These are phyloP conservation scores for Clarias gariepinus DNA, from an alignment of 2,113 vertebrate genomes.

Conservation along the genomic window DNA sequence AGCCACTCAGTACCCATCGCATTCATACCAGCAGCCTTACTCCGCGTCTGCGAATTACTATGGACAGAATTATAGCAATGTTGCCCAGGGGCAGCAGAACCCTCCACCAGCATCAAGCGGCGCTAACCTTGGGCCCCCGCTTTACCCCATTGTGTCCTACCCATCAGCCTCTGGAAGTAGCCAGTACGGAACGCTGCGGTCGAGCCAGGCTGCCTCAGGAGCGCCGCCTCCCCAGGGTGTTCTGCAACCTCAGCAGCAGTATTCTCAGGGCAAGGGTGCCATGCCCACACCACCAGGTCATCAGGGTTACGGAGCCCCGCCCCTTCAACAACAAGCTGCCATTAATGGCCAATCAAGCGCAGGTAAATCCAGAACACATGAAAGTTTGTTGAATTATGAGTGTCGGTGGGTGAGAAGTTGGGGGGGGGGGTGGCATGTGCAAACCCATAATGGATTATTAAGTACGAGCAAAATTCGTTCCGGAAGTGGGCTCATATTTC, in stretches of 20 bases:
- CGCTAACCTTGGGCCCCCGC: slow-evolving; percentile 62
- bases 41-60: slow-evolving; percentile 74
- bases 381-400: background rate
- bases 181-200: slow-evolving; percentile 79
- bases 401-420: background rate
- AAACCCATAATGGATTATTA: too few relatives aligned
- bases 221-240: slow-evolving; percentile 48
- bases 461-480: too few relatives aligned
- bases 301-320: slow-evolving; percentile 56
- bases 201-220: slow-evolving; percentile 71
- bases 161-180: slow-evolving; percentile 72
- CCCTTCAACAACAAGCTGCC: slow-evolving; percentile 50
- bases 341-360: slow-evolving; percentile 71
- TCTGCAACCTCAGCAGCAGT: slow-evolving; percentile 43
- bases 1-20: slow-evolving; percentile 68
- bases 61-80: slow-evolving; percentile 73
- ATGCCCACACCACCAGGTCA: slow-evolving; percentile 64
- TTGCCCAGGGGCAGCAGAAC: slow-evolving; percentile 72
- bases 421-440: too few relatives aligned
- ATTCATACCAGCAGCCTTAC: slow-evolving; percentile 74
- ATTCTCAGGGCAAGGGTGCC: slow-evolving; percentile 46
- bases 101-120: slow-evolving; percentile 68
- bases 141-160: slow-evolving; percentile 79
- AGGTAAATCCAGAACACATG: slow-evolving; percentile 55
- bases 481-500: too few relatives aligned